Conservation (phyloP, 2,888 invertebrate genomes). For the Apantesis nais region DNA sequence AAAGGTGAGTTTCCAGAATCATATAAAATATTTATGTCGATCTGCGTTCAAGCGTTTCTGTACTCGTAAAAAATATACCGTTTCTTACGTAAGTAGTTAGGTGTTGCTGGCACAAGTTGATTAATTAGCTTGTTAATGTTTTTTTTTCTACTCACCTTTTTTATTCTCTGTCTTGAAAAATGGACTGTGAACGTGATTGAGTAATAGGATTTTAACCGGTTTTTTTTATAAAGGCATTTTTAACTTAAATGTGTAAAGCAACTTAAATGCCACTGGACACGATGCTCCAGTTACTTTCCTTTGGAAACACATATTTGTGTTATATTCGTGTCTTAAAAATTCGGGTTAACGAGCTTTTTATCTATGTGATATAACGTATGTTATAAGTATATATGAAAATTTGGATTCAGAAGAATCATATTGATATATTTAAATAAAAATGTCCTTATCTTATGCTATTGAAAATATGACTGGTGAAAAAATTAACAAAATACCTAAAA, state of each 20-base stretch:
- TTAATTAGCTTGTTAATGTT: slow-evolving; percentile 59
- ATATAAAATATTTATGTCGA: too few species aligned
- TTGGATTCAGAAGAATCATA: too few species aligned
- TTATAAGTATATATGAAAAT: too few species aligned
- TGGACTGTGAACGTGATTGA: slow-evolving; percentile 34
- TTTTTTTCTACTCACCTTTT: slow-evolving; percentile 36
- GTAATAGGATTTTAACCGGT: slow-evolving; percentile 17
- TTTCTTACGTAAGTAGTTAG: slow-evolving; percentile 43
- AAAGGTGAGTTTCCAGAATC: too few species aligned
- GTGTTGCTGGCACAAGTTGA: slow-evolving; percentile 47
- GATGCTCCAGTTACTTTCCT: not conserved
- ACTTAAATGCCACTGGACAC: not conserved
- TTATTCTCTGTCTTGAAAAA: slow-evolving; percentile 30
- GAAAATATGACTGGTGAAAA: too few species aligned
- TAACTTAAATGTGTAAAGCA: too few species aligned
- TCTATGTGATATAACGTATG: too few species aligned
- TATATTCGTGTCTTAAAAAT: not conserved
- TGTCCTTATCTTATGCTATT: too few species aligned
- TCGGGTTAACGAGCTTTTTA: not conserved
- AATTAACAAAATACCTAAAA: too few species aligned
- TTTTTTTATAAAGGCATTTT: slow-evolving; percentile 13
- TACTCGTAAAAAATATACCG: slow-evolving; percentile 35
- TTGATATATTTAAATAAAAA: too few species aligned
- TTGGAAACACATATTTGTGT: not conserved
- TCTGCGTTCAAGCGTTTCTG: not conserved